Base-by-base conservation (phyloP, 2,797 vertebrate species). In the Myiothlypis coronata region DNA sequence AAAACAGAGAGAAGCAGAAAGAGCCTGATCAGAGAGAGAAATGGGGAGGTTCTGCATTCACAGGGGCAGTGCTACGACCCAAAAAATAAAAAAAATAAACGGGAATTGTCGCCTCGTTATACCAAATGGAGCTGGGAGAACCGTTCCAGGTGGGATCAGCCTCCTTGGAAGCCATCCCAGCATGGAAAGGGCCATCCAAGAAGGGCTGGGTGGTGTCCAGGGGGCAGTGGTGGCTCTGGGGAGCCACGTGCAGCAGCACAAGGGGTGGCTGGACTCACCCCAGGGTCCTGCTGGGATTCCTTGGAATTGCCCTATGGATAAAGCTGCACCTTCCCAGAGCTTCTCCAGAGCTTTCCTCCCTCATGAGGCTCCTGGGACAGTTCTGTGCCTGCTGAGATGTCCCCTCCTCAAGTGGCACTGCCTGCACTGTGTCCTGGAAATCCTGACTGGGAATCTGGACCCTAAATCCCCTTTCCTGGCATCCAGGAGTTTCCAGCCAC, bases 1-100 rank as follows among this genome's bases (percentile, higher is more conserved):
- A 97, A 96, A 97, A 97, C 94, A 97, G 96, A 96, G 93, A 94
- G 94, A 96, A 95, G 92, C 94, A 96, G 92, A 97, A 97, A 89
- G 96, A 96, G 97, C 87, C 91, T 83, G 83, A 90, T 87, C 83
- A 96, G 95, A 96, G 88, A 97, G 80, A 96, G 95, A 50, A 94
- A 97, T 87, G 96, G 78, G 57, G 96, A 96, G 89, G 85, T 81
- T 95, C 90, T 90, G 96, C 94, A 96, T 96, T 96, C 95, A 95
- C 91, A 91, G 96, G 95, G 95, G 92, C 82, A 87, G 93, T 30
- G 61, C 84, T 87, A 69, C 34, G 49, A 81, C 44, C 49, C 77
- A 26, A 82, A 92, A 84, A 59, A 60, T 32, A 0, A 22, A 56
- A 41, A 23, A 28, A 49, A 14, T 19, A 59, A 12, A 0, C 0